Conservation (phyloP, 2,888 invertebrate genomes). For the Venustoraphidia nigricollis region DNA sequence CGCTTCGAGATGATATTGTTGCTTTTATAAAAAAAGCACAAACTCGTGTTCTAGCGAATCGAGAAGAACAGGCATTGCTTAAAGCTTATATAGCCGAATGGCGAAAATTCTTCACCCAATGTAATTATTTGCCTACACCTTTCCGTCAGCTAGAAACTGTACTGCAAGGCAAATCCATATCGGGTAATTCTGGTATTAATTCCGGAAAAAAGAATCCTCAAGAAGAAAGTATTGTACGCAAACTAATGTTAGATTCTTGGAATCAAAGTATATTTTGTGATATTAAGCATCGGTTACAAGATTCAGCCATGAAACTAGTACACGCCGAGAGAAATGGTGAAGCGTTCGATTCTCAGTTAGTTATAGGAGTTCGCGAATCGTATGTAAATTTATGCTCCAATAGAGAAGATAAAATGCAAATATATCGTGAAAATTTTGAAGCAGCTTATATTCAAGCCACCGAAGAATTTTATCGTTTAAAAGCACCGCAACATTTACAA, state of each 20-base stretch:
- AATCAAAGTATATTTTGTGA: slow-evolving; percentile 92
- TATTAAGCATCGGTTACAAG: slow-evolving; percentile 83
- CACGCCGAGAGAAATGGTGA: slow-evolving; percentile 95
- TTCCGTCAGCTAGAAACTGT: slow-evolving; percentile 85
- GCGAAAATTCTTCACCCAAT: slow-evolving; percentile 96
- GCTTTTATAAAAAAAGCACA: slow-evolving; percentile 91
- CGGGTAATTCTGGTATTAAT: slow-evolving; percentile 15
- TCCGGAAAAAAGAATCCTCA: slow-evolving; percentile 37
- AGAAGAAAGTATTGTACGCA: slow-evolving; percentile 83
- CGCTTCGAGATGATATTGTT: slow-evolving; percentile 81
- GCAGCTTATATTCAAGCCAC: slow-evolving; percentile 91
- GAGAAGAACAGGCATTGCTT: slow-evolving; percentile 87
- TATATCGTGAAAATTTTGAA: slow-evolving; percentile 94
- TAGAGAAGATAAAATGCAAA: slow-evolving; percentile 80
- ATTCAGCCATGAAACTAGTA: slow-evolving; percentile 95
- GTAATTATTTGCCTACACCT: slow-evolving; percentile 90
- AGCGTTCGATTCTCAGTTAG: slow-evolving; percentile 92
- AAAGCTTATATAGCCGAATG: slow-evolving; percentile 97
- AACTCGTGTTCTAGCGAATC: slow-evolving; percentile 72
- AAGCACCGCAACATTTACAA: slow-evolving; percentile 79
- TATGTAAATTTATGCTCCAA: slow-evolving; percentile 96
- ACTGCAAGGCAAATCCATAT: slow-evolving; percentile 49
- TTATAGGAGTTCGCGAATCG: slow-evolving; percentile 94
- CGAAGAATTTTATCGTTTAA: slow-evolving; percentile 80
- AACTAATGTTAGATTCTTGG: slow-evolving; percentile 98